Conservation (phyloP, 23 tunicate species). For the Trididemnum miniatum region DNA sequence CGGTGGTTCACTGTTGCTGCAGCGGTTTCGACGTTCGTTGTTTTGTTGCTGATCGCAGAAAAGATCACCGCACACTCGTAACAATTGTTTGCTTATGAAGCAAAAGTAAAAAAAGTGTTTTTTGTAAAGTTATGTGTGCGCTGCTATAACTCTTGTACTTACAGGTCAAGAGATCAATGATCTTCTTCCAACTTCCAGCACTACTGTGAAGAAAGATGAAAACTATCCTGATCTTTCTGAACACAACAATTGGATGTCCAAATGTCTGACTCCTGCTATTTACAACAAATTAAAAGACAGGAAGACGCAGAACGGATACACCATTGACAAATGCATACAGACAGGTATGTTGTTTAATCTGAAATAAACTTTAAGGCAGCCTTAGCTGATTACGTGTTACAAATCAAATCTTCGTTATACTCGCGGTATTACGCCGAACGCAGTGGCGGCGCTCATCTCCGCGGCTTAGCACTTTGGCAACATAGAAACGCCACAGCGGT, state of each 20-base stretch:
- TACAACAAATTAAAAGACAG: constrained; percentile 62
- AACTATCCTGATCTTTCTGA: constrained; percentile 75
- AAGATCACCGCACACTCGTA: not conserved
- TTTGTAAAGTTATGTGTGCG: too few relatives aligned
- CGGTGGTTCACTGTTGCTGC: too few relatives aligned
- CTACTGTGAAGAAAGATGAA: constrained; percentile 17
- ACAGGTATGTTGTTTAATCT: too few relatives aligned
- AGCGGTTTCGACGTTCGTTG: too few relatives aligned
- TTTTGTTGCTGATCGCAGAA: not conserved
- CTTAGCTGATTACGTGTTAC: too few relatives aligned
- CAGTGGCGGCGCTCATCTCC: too few relatives aligned
- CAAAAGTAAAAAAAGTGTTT: not conserved
- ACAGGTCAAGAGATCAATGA: constrained; percentile 71
- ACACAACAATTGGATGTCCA: constrained; percentile 95
- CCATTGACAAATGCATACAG: constrained; percentile 81
- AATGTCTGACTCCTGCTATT: constrained; percentile 76
- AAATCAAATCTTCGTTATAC: too few relatives aligned
- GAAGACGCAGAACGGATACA: constrained; percentile 72
- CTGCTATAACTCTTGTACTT: too few relatives aligned
- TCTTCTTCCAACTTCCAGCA: constrained; percentile 36
- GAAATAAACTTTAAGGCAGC: too few relatives aligned
- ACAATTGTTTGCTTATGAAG: not conserved
- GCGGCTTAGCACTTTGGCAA: too few relatives aligned
- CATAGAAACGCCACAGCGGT: too few relatives aligned
- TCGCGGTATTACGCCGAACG: too few relatives aligned